phyloP scores from a whole-genome alignment of 2,888 invertebrate genomes.

The Drosophila mimetica region DNA sequence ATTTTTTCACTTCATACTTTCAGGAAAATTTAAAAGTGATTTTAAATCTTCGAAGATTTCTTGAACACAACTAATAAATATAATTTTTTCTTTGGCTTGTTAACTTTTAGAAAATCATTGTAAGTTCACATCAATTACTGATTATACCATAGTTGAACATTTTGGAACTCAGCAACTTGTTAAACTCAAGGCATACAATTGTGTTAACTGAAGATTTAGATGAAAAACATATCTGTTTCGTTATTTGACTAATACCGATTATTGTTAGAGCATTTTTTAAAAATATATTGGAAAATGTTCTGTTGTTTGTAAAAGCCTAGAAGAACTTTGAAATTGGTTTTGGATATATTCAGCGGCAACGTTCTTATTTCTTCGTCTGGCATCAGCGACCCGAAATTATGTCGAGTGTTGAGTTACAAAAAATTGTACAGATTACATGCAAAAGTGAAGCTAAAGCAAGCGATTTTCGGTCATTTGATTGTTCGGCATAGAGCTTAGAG shows the following conservation, averaged over 20 bases:
- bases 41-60: not conserved
- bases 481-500: conserved; percentile 36
- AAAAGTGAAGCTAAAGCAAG: conserved; percentile 78
- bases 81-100: conserved; percentile 10
- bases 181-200: conserved; percentile 66
- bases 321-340: conserved; percentile 79
- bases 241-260: conserved; percentile 56
- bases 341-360: conserved; percentile 83
- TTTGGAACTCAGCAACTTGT: conserved; percentile 55
- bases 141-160: conserved; percentile 21
- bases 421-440: conserved; percentile 65
- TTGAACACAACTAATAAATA: conserved; percentile 1
- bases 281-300: conserved; percentile 74
- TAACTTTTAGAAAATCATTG: conserved; percentile 26
- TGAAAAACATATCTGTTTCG: conserved; percentile 46
- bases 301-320: conserved; percentile 85
- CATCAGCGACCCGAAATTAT: conserved; percentile 54
- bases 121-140: conserved; percentile 36
- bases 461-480: conserved; percentile 52
- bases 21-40: not conserved
- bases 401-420: conserved; percentile 58
- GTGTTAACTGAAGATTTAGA: conserved; percentile 56
- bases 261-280: conserved; percentile 55
- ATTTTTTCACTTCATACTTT: not conserved
- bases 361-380: conserved; percentile 36